Percentiles rank a stretch among this genome's conserved stretches.
Evolutionary conservation across 1,140 invertebrate genomes (phyloP).

Genomic region (Drosophila nannoptera): DNA sequence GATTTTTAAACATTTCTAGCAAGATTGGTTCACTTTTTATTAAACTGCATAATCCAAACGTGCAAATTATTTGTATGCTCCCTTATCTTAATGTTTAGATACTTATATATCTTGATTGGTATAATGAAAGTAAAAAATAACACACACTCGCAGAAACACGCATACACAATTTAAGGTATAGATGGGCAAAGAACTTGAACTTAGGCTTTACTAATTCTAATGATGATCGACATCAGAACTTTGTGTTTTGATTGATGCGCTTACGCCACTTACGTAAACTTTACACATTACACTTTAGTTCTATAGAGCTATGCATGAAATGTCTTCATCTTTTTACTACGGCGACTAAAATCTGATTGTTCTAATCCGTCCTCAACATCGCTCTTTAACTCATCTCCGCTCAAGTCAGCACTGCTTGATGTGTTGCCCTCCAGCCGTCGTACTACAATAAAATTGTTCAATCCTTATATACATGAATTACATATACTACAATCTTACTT

Average conservation of each 20-base stretch:
- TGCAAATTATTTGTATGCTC: neutral
- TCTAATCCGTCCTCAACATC: slow-evolving; percentile 61
- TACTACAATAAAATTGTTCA: slow-evolving; percentile 36
- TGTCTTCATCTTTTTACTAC: slow-evolving; percentile 77
- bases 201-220: slow-evolving; percentile 30
- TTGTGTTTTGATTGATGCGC: slow-evolving; percentile 33
- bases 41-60: slow-evolving; percentile 7
- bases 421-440: slow-evolving; percentile 59
- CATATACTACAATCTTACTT: slow-evolving; percentile 82
- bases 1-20: neutral
- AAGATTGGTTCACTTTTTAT: slow-evolving; percentile 9
- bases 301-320: slow-evolving; percentile 62
- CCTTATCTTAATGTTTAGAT: slow-evolving; percentile 26
- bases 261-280: slow-evolving; percentile 23
- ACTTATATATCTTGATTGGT: slow-evolving; percentile 23
- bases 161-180: slow-evolving; percentile 47
- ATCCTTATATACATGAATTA: too few relatives aligned
- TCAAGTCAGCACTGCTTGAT: slow-evolving; percentile 39
- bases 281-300: neutral
- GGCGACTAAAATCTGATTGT: slow-evolving; percentile 70
- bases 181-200: slow-evolving; percentile 24
- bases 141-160: slow-evolving; percentile 38
- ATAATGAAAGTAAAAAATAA: slow-evolving; percentile 37
- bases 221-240: slow-evolving; percentile 26
- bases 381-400: slow-evolving; percentile 55